Conservation (phyloP, 2,797 vertebrate species). For the Synanceia verrucosa region DNA sequence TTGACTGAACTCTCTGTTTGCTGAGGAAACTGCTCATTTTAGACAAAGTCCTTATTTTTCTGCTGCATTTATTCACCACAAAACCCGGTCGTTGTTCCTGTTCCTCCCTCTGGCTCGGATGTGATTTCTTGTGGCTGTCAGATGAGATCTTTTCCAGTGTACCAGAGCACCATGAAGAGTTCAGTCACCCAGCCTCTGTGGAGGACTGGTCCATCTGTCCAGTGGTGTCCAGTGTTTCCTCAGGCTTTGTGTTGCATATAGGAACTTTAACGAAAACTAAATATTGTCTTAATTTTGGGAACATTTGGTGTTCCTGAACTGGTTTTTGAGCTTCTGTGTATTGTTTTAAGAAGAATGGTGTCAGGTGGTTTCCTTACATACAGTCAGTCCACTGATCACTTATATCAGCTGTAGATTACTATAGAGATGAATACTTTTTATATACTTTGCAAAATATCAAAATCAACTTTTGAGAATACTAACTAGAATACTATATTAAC, state of each 20-base stretch:
- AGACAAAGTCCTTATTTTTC: not conserved
- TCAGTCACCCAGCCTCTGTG: not conserved
- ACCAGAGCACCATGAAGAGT: not conserved
- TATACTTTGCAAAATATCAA: not conserved
- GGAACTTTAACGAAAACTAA: not conserved
- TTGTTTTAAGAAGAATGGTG: not conserved
- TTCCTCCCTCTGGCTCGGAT: not conserved
- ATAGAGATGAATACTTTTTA: not conserved
- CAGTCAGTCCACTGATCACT: not conserved
- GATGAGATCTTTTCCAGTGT: constrained; percentile 1
- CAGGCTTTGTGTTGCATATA: not conserved
- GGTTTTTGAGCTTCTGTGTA: not conserved
- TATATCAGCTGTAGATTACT: not conserved
- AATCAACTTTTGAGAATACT: not conserved
- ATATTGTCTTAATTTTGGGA: not conserved
- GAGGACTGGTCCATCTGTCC: not conserved
- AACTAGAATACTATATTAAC: no score
- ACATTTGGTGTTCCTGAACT: not conserved
- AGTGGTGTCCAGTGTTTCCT: not conserved
- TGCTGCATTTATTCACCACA: constrained; percentile 28
- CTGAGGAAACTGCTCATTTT: no score
- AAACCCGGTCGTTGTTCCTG: not conserved
- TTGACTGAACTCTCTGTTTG: constrained; percentile 10
- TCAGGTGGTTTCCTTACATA: not conserved
- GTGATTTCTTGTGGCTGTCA: not conserved